Evolutionary conservation across 1,140 invertebrate genomes (phyloP).

Genomic region (Cydia splendana): DNA sequence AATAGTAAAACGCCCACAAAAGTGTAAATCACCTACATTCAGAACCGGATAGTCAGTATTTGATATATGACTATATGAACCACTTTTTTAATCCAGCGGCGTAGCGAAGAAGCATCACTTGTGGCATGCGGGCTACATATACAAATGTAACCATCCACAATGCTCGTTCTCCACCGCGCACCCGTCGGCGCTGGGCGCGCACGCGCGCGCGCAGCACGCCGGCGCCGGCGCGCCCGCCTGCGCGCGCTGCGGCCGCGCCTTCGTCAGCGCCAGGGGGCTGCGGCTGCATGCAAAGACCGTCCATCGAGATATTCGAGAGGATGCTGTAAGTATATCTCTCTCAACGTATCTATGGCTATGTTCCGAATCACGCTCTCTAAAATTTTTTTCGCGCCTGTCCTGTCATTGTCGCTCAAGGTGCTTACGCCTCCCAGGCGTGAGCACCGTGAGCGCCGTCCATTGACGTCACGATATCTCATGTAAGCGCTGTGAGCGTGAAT

Average conservation of each 20-base stretch:
- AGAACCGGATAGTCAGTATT: not conserved
- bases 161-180: conserved; percentile 32
- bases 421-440: too few relatives aligned
- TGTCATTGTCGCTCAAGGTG: too few relatives aligned
- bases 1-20: too few relatives aligned
- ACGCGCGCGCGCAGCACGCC: conserved; percentile 27
- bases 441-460: too few relatives aligned
- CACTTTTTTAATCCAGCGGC: conserved; percentile 14
- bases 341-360: too few relatives aligned
- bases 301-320: not conserved
- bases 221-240: conserved; percentile 27
- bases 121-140: conserved; percentile 35
- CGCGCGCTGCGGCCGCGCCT: conserved; percentile 33
- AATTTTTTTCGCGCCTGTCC: too few relatives aligned
- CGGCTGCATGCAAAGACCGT: conserved; percentile 30
- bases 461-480: too few relatives aligned
- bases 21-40: too few relatives aligned
- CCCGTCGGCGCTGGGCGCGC: conserved; percentile 31
- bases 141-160: not conserved
- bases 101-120: conserved; percentile 38
- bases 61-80: not conserved
- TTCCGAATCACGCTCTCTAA: too few relatives aligned
- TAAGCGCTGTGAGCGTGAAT: too few relatives aligned
- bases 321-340: not conserved
- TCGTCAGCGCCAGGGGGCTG: conserved; percentile 25